phyloP scores from a whole-genome alignment of 2,888 invertebrate species.

The Beris chalybata region DNA sequence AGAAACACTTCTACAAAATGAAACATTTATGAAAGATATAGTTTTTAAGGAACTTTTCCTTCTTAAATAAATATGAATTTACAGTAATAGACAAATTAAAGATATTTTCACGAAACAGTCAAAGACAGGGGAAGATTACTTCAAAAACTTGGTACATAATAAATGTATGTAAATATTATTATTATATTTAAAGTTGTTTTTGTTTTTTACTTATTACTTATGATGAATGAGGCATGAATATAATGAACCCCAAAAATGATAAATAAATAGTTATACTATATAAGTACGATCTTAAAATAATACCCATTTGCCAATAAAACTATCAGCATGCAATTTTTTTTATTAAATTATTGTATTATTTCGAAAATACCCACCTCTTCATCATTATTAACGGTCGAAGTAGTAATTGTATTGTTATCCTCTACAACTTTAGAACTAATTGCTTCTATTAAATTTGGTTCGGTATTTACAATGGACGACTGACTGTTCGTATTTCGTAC shows the following conservation, averaged over 20 bases:
- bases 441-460: background rate
- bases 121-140: conserved; percentile 28
- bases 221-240: background rate
- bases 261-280: too few relatives aligned
- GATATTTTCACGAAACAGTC: conserved; percentile 11
- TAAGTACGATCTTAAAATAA: too few relatives aligned
- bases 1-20: conserved; percentile 5
- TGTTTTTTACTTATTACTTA: too few relatives aligned
- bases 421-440: background rate
- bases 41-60: too few relatives aligned
- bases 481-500: background rate
- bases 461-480: conserved; percentile 1
- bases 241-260: too few relatives aligned
- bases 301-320: conserved; percentile 27
- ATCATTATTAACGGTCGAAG: background rate
- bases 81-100: background rate
- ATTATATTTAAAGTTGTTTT: too few relatives aligned
- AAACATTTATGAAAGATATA: background rate
- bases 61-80: background rate
- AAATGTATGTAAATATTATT: conserved; percentile 4
- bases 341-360: too few relatives aligned
- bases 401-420: background rate
- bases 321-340: conserved; percentile 10
- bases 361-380: conserved; percentile 26
- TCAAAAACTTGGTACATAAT: conserved; percentile 15